A percentile compares a stretch with the other conserved stretches of the same genome.
These are phyloP conservation scores for Leiothrix lutea DNA, from an alignment of 2,113 vertebrate species.

Conservation along the genomic window DNA sequence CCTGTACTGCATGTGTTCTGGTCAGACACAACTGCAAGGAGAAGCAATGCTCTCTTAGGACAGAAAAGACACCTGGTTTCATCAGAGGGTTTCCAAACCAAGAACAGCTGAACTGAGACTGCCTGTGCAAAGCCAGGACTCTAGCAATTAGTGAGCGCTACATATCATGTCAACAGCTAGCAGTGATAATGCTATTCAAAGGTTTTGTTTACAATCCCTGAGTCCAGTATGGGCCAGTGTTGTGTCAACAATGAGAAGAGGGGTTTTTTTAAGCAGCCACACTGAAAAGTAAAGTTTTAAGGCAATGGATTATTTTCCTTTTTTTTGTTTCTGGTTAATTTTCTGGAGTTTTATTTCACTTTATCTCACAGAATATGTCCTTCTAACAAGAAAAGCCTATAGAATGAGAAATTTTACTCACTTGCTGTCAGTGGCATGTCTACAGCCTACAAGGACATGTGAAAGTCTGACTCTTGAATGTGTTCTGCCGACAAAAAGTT, in stretches of 20 bases:
- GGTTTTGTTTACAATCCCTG: background rate
- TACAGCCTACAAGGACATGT: background rate
- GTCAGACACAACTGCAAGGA: background rate
- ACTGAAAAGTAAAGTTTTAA: background rate
- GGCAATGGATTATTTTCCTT: background rate
- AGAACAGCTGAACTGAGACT: background rate
- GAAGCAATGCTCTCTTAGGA: background rate
- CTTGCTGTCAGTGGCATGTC: background rate
- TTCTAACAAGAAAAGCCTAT: background rate
- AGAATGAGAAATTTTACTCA: background rate
- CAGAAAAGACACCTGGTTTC: background rate
- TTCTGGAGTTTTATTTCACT: background rate
- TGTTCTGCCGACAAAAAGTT: background rate
- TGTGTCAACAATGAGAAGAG: background rate
- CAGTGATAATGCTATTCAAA: background rate
- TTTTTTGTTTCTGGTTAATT: background rate
- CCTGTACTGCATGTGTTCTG: background rate
- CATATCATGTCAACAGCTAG: background rate
- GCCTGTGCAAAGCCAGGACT: background rate
- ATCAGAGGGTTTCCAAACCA: background rate
- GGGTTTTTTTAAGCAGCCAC: background rate
- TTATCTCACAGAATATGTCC: background rate
- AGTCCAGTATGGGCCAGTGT: background rate
- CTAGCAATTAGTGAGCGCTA: background rate
- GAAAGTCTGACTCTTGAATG: background rate